Percentiles rank a stretch among this genome's conserved stretches.
Conservation (phyloP, 2,888 invertebrate genomes). For the Podotricha telesiphe region DNA sequence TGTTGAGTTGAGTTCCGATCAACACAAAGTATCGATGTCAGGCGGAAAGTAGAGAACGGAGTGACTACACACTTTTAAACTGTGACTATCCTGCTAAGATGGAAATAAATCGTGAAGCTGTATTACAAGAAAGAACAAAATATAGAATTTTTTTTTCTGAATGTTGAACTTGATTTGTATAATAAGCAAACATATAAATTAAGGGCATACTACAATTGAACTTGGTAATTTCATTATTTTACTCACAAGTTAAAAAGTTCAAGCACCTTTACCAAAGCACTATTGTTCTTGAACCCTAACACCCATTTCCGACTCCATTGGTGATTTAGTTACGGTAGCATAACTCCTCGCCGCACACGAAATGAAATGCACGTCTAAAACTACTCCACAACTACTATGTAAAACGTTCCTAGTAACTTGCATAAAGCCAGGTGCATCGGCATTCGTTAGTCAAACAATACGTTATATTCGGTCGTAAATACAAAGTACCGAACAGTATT, state of each 20-base stretch:
- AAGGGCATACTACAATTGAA: neutral
- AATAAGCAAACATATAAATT: neutral
- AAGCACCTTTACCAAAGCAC: constrained; percentile 46
- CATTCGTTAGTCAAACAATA: constrained; percentile 68
- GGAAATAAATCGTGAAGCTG: too few species aligned
- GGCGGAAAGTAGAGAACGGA: too few species aligned
- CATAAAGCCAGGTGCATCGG: constrained; percentile 56
- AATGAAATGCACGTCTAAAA: constrained; percentile 56
- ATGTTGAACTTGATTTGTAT: constrained; percentile 1
- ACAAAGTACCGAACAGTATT: constrained; percentile 48
- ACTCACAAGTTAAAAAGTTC: constrained; percentile 42
- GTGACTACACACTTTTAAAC: too few species aligned
- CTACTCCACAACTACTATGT: constrained; percentile 47
- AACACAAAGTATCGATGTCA: too few species aligned
- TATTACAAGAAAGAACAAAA: too few species aligned
- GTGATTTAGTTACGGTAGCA: constrained; percentile 55
- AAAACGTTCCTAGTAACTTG: constrained; percentile 44
- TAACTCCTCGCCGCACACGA: constrained; percentile 53
- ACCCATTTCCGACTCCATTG: constrained; percentile 52
- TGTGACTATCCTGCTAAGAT: too few species aligned
- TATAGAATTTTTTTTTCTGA: too few species aligned
- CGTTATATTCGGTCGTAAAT: constrained; percentile 50
- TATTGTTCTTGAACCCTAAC: constrained; percentile 43
- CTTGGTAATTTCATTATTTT: constrained; percentile 31
- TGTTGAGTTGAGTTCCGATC: too few species aligned